phyloP scores from a whole-genome alignment of 2,888 invertebrate genomes.

The Lithophane ornitopus region DNA sequence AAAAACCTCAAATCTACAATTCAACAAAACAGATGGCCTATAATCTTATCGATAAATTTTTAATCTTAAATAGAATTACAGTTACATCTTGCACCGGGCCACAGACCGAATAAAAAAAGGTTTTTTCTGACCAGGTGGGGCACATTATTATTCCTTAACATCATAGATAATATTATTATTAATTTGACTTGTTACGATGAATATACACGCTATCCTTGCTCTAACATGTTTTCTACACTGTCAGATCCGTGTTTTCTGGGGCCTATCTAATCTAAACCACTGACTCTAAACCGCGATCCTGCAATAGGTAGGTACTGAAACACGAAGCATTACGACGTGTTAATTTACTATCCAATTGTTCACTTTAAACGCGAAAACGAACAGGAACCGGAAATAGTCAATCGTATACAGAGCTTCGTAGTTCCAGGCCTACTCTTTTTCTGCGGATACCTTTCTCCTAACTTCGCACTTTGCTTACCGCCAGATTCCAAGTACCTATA shows the following conservation, averaged over 20 bases:
- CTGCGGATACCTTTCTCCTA: neutral
- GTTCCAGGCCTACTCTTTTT: neutral
- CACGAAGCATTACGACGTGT: neutral
- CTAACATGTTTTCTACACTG: neutral
- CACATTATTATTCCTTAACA: neutral
- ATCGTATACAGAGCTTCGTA: conserved; percentile 9
- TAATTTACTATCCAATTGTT: neutral
- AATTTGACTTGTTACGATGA: neutral
- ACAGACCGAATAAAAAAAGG: too few relatives aligned
- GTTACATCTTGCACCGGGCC: neutral
- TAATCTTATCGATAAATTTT: conserved; percentile 14
- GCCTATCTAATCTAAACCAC: neutral
- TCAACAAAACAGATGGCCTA: neutral
- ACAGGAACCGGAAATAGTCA: neutral
- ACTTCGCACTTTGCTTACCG: neutral
- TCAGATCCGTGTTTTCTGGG: neutral
- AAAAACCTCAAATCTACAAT: neutral
- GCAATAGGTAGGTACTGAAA: neutral
- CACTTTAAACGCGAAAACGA: neutral
- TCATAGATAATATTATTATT: neutral
- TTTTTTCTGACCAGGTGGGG: too few relatives aligned
- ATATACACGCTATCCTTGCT: neutral
- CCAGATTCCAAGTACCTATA: neutral
- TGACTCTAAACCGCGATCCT: neutral
- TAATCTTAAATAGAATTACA: neutral